Conservation (phyloP, 2,113 vertebrate genomes). For the Prionailurus bengalensis region DNA sequence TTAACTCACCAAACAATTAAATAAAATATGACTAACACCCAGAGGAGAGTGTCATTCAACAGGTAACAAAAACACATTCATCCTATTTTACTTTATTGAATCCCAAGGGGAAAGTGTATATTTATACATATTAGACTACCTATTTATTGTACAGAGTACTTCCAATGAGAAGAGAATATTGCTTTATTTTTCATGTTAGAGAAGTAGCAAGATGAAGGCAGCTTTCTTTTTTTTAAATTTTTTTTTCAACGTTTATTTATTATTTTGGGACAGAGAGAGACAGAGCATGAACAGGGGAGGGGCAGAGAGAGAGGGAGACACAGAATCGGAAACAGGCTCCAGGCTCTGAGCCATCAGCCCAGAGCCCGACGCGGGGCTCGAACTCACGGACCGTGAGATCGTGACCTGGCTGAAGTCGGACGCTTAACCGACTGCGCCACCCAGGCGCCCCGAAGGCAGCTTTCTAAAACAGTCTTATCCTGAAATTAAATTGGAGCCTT, state of each 20-base stretch:
- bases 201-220: neutral
- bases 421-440: no score
- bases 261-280: no score
- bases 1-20: neutral
- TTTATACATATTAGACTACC: neutral
- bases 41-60: neutral
- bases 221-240: neutral
- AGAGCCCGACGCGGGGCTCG: no score
- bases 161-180: neutral
- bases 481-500: neutral
- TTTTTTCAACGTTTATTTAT: no score
- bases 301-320: no score
- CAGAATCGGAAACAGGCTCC: no score
- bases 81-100: constrained; percentile 22
- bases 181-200: neutral
- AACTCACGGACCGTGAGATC: no score
- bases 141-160: neutral
- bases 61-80: neutral
- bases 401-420: no score
- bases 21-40: neutral
- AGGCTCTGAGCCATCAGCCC: no score
- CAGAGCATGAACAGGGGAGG: no score
- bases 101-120: neutral
- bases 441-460: neutral
- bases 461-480: neutral